Conservation (phyloP, 92 coral and sea anemone genomes). For the Virgularia gustaviana region DNA sequence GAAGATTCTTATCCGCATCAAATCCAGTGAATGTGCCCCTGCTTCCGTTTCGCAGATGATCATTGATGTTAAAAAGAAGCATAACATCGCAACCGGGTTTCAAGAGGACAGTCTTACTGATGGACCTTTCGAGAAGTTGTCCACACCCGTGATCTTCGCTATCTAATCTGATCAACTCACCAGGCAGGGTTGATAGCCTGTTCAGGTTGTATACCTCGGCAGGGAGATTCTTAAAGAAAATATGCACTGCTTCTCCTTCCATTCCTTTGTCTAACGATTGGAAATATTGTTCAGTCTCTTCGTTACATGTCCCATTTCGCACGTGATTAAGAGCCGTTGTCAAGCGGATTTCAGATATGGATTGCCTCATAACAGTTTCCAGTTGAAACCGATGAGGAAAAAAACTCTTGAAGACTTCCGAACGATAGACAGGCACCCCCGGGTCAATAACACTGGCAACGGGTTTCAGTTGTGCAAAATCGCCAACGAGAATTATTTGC, state of each 20-base stretch:
- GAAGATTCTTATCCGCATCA: background rate
- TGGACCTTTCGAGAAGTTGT: background rate
- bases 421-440: slow-evolving; percentile 42
- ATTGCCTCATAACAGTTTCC: slow-evolving; percentile 50
- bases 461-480: slow-evolving; percentile 47
- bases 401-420: slow-evolving; percentile 29
- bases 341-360: background rate
- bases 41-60: background rate
- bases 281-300: slow-evolving; percentile 13
- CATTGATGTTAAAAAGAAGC: background rate
- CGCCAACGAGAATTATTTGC: slow-evolving; percentile 34
- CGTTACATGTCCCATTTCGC: slow-evolving; percentile 13
- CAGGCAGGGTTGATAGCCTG: background rate
- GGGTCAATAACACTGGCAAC: slow-evolving; percentile 43
- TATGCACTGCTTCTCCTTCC: background rate
- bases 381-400: slow-evolving; percentile 50
- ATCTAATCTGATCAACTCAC: background rate
- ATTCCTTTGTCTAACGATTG: slow-evolving; percentile 3
- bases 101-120: background rate
- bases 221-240: background rate
- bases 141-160: background rate
- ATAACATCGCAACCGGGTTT: background rate
- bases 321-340: slow-evolving; percentile 12
- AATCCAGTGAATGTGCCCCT: too few relatives aligned
- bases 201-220: background rate